These are phyloP conservation scores for Tillus elongatus DNA, from an alignment of 2,888 invertebrate genomes.

Conservation along the genomic window DNA sequence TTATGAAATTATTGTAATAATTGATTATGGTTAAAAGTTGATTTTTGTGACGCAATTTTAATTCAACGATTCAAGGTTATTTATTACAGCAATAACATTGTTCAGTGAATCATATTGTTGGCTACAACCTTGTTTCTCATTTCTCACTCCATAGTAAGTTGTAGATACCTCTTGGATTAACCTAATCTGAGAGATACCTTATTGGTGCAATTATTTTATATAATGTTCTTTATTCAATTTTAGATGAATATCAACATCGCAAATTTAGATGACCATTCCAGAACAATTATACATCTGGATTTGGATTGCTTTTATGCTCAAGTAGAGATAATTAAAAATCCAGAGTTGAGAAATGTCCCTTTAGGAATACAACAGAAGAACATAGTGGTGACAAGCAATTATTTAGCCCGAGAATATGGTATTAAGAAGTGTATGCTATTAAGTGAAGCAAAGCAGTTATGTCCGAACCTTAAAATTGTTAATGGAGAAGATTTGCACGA, in stretches of 20 bases:
- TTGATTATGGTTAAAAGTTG: no score
- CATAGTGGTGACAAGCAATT: conserved; percentile 77
- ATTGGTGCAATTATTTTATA: no score
- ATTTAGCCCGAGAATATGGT: conserved; percentile 66
- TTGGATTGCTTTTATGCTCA: conserved; percentile 82
- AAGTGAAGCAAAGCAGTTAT: conserved; percentile 62
- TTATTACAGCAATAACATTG: no score
- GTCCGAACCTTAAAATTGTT: conserved; percentile 65
- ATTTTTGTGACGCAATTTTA: no score
- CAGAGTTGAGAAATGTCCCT: conserved; percentile 56
- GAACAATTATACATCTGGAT: conserved; percentile 70
- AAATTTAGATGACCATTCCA: conserved; percentile 46
- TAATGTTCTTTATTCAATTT: no score
- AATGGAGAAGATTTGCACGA: conserved; percentile 76
- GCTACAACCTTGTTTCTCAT: no score
- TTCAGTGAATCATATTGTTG: no score
- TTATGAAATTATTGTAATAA: no score
- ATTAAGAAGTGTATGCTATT: conserved; percentile 70
- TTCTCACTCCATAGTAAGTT: no score
- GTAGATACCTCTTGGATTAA: no score
- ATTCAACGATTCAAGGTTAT: no score
- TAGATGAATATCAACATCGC: background rate
- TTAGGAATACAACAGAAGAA: conserved; percentile 79
- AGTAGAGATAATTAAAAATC: conserved; percentile 70
- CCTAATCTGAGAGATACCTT: no score